Evolutionary conservation across 2,113 vertebrate genomes (phyloP).

Genomic region (Oriolus oriolus): DNA sequence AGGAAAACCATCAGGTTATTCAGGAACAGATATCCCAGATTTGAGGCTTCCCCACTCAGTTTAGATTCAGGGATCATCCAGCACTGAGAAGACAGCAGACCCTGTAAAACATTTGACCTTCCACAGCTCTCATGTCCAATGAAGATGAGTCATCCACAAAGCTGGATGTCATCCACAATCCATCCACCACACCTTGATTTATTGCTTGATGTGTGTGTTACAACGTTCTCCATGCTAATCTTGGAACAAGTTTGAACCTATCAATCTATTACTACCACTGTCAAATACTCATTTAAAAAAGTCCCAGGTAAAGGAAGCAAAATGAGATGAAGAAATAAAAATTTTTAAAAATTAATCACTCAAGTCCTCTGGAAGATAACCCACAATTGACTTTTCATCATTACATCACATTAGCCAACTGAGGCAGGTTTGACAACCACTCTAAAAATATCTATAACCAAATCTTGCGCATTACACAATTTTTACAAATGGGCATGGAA

Average conservation of each 20-base stretch:
- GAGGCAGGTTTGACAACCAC: background rate
- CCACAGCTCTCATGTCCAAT: background rate
- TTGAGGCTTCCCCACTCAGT: background rate
- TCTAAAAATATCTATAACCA: background rate
- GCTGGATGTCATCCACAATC: background rate
- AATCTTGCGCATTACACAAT: background rate
- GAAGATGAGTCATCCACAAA: background rate
- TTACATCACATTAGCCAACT: background rate
- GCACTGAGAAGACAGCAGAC: background rate
- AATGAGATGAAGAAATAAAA: background rate
- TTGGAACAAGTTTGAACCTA: background rate
- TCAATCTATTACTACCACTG: background rate
- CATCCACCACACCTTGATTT: background rate
- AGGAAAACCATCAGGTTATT: background rate
- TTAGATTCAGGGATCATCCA: background rate
- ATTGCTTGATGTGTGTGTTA: background rate
- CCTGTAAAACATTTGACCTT: background rate
- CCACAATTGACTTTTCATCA: background rate
- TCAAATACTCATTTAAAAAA: background rate
- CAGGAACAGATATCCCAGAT: background rate
- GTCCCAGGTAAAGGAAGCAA: background rate
- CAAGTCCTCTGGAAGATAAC: background rate
- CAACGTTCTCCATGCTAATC: background rate
- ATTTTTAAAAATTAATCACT: background rate
- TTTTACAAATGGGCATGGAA: background rate